These are phyloP conservation scores for Aleiodes testaceus DNA, from an alignment of 2,888 invertebrate species.

Conservation along the genomic window DNA sequence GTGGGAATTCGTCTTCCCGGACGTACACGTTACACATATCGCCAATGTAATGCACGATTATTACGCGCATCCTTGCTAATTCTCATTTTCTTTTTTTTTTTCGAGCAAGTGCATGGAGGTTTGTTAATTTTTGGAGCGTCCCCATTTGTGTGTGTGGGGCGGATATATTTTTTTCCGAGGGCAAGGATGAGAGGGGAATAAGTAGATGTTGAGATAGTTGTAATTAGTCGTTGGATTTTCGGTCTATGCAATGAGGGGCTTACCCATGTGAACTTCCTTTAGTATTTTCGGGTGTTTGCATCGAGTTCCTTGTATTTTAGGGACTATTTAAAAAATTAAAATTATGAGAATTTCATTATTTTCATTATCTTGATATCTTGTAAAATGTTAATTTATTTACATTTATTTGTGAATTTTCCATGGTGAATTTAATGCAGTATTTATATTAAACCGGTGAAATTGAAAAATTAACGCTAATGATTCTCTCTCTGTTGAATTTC, in stretches of 20 bases:
- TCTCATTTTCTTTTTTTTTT: conserved; percentile 16
- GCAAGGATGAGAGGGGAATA: conserved; percentile 57
- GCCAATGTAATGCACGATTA: conserved; percentile 66
- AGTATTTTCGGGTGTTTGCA: conserved; percentile 59
- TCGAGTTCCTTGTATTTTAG: neutral
- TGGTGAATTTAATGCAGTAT: neutral
- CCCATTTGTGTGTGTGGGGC: conserved; percentile 19
- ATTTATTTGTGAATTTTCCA: neutral
- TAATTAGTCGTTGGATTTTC: conserved; percentile 69
- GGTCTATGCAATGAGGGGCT: conserved; percentile 65
- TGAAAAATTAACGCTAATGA: conserved; percentile 21
- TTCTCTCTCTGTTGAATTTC: neutral
- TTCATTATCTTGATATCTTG: neutral
- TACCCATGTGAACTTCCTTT: conserved; percentile 71
- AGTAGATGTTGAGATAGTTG: conserved; percentile 71
- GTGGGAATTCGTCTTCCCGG: conserved; percentile 64
- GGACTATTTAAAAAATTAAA: neutral
- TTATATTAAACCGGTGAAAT: neutral
- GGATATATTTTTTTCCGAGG: conserved; percentile 60
- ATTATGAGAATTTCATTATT: neutral
- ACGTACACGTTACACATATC: conserved; percentile 55
- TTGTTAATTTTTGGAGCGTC: conserved; percentile 23
- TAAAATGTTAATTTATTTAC: too few relatives aligned
- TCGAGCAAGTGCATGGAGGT: conserved; percentile 19
- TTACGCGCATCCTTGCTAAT: conserved; percentile 70